Evolutionary conservation across 2,888 invertebrate species (phyloP), one percentile per base, ranked within the genome.

Genomic region (Dimorphilus gyrociliatus): DNA sequence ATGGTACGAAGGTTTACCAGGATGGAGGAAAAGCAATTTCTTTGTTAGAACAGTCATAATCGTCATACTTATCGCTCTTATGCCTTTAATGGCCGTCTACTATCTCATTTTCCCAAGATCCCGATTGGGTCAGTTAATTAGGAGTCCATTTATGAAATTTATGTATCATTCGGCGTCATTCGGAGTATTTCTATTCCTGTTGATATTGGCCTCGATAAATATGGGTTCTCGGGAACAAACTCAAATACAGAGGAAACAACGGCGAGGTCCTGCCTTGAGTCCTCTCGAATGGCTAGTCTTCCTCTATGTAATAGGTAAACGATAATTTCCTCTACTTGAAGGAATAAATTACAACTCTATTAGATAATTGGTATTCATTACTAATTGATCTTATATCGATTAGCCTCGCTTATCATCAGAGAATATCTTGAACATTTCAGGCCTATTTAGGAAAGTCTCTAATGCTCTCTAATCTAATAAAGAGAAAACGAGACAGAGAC

Each of bases 71-170:
- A 59, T 64, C 25, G 37, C 63, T n/a, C 55, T 63, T 18, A 52
- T 65, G 37, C 63, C 68, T 2, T 46, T 69, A 29, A 64, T 68
- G 43, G 52, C 67, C 0, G 42, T 63, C 6, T 65, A 65, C 50
- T 69, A 69, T 37, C 48, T 68, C 30, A 51, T 68, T 27, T 58
- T 64, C 35, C 69, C 69, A 3, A 54, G 62, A 26, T 64, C 64
- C 28, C 51, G 58, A 31, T 50, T 68, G 16, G 69, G 69, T 3
- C 55, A 64, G 39, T 53, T 69, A 21, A 56, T 69, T 3, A 55
- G 69, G 6, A 66, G 65, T 23, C 69, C 69, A 0, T 69, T 69
- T 51, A 69, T 69, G 68, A 69, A 69, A 51, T 69, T 69, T 46
- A 58, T 69, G 36, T 69, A 69, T 47, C 69, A 69, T 55, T 64